phyloP scores from a whole-genome alignment of 2,797 vertebrate genomes.

The Eospalax fontanierii region DNA sequence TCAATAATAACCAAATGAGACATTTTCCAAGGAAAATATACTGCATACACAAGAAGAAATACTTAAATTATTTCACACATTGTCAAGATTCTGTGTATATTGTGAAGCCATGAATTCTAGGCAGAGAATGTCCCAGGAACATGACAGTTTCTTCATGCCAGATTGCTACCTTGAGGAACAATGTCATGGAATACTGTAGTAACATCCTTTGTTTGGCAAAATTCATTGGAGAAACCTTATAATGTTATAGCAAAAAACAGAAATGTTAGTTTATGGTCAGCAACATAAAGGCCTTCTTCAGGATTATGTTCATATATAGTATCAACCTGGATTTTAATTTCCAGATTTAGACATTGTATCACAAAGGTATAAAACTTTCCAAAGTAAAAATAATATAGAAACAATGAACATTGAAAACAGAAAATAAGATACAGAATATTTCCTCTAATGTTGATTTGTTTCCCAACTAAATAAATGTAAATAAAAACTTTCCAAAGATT shows the following conservation, averaged over 20 bases:
- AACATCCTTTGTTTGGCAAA: background rate
- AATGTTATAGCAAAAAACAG: background rate
- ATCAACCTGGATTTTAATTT: slow-evolving; percentile 1
- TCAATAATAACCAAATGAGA: background rate
- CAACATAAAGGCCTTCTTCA: slow-evolving; percentile 6
- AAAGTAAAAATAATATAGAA: slow-evolving; percentile 6
- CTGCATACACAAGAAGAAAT: background rate
- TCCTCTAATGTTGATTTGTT: background rate
- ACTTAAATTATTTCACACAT: background rate
- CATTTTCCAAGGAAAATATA: background rate
- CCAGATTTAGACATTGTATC: background rate
- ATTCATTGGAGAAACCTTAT: background rate
- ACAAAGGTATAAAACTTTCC: background rate
- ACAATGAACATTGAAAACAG: background rate
- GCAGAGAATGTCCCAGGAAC: background rate
- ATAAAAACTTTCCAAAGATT: too few relatives aligned
- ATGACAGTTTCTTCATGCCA: background rate
- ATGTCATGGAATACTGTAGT: background rate
- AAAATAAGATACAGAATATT: background rate
- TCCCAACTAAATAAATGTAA: background rate
- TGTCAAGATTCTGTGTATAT: background rate
- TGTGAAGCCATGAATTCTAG: background rate
- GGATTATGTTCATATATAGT: background rate
- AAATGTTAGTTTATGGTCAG: background rate
- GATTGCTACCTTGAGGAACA: background rate